These are phyloP conservation scores for Leuctra nigra DNA, from an alignment of 2,888 invertebrate species.

Conservation along the genomic window DNA sequence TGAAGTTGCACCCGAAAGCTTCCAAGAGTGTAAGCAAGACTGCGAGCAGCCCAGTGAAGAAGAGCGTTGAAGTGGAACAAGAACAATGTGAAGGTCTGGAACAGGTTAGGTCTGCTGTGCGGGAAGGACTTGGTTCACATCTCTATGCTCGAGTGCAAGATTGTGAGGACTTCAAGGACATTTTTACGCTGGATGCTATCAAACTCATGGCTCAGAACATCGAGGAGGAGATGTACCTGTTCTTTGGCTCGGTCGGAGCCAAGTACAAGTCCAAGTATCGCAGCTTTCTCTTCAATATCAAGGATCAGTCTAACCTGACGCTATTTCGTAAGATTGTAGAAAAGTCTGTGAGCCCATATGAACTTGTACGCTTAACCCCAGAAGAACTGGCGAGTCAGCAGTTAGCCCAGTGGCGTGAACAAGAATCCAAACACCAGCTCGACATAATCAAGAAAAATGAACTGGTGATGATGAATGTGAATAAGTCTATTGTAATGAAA, in stretches of 20 bases:
- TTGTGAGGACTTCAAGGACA: constrained; percentile 41
- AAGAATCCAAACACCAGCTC: constrained; percentile 83
- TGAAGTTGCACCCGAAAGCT: too few species aligned
- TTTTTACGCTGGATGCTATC: constrained; percentile 41
- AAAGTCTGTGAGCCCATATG: constrained; percentile 68
- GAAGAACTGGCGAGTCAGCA: constrained; percentile 93
- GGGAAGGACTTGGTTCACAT: constrained; percentile 66
- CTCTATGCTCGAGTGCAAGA: constrained; percentile 51
- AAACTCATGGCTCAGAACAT: constrained; percentile 62
- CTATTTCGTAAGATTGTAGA: constrained; percentile 69
- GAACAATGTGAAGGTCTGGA: constrained; percentile 43
- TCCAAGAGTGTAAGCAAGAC: too few species aligned
- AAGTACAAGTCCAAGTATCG: constrained; percentile 91
- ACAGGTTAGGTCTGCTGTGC: constrained; percentile 73
- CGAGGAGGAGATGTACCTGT: constrained; percentile 75
- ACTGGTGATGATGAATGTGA: constrained; percentile 69
- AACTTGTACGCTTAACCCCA: constrained; percentile 78
- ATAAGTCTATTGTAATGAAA: constrained; percentile 78
- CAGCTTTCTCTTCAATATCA: constrained; percentile 87
- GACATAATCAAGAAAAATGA: constrained; percentile 88
- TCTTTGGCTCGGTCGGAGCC: constrained; percentile 69
- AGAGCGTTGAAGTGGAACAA: too few species aligned
- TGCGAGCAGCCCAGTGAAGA: too few species aligned
- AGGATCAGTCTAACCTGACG: constrained; percentile 84
- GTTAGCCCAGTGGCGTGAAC: constrained; percentile 87